A percentile compares a stretch with the other conserved stretches of the same genome.
These are phyloP conservation scores for Octopus sinensis DNA, from an alignment of 1,140 invertebrate species.

Conservation along the genomic window DNA sequence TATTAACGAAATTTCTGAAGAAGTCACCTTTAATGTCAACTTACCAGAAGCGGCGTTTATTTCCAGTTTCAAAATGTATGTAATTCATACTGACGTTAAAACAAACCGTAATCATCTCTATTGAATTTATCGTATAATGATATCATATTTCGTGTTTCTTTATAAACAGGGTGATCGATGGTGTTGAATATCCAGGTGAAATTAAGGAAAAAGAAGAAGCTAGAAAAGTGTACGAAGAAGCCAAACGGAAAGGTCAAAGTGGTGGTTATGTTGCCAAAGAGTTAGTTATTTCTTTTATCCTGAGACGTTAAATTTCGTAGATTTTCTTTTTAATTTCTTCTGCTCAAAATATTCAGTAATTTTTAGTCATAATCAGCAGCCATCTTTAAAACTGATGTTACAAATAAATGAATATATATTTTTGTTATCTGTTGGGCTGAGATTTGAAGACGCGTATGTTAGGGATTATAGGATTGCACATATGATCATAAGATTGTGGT, in stretches of 20 bases:
- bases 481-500: too few relatives aligned
- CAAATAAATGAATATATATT: too few relatives aligned
- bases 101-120: too few relatives aligned
- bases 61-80: constrained; percentile 44
- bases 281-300: constrained; percentile 10
- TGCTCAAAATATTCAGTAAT: too few relatives aligned
- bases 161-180: constrained; percentile 29
- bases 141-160: not conserved
- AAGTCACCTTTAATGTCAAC: constrained; percentile 41
- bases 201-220: constrained; percentile 34
- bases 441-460: too few relatives aligned
- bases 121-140: not conserved
- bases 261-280: constrained; percentile 27
- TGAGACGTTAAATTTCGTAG: too few relatives aligned
- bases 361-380: too few relatives aligned
- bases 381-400: too few relatives aligned
- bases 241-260: constrained; percentile 26
- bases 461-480: too few relatives aligned
- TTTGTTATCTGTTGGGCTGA: too few relatives aligned
- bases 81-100: not conserved
- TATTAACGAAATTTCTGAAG: constrained; percentile 22
- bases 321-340: too few relatives aligned
- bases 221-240: constrained; percentile 25
- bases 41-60: constrained; percentile 50
- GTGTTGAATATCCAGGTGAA: constrained; percentile 19